Conservation (phyloP, 2,888 invertebrate species). For the Ichneumoninae sp. region DNA sequence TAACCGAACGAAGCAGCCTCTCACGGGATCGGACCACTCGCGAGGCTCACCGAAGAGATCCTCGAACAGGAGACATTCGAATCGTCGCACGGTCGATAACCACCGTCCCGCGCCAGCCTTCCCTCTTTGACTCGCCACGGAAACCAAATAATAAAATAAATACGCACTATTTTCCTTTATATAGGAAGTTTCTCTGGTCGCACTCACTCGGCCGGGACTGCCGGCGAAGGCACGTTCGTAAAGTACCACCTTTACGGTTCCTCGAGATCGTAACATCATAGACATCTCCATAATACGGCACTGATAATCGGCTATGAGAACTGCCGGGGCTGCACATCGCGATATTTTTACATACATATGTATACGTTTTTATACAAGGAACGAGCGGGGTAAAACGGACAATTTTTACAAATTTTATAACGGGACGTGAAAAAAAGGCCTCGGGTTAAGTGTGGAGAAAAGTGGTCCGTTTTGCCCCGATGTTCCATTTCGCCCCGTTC, state of each 20-base stretch:
- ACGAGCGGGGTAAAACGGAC: no score
- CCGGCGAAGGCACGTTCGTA: conserved; percentile 58
- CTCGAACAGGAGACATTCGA: conserved; percentile 26
- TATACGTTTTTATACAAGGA: background rate
- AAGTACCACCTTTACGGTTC: conserved; percentile 67
- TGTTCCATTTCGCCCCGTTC: no score
- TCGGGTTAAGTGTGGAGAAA: no score
- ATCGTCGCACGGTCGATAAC: conserved; percentile 39
- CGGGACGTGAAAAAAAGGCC: background rate
- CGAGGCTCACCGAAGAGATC: conserved; percentile 11
- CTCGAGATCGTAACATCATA: conserved; percentile 78
- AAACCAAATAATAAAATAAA: conserved; percentile 16
- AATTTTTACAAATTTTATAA: background rate
- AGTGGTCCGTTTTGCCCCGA: no score
- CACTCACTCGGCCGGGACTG: conserved; percentile 37
- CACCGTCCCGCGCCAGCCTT: background rate
- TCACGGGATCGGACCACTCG: conserved; percentile 59
- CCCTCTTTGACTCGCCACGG: background rate
- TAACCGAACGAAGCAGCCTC: conserved; percentile 65
- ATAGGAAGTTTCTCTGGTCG: conserved; percentile 36
- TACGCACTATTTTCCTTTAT: conserved; percentile 45
- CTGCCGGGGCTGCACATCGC: conserved; percentile 14
- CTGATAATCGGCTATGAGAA: conserved; percentile 61
- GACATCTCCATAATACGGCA: conserved; percentile 80
- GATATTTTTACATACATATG: conserved; percentile 24